Evolutionary conservation across 1,140 invertebrate genomes (phyloP).

Genomic region (Listronotus oregonensis): DNA sequence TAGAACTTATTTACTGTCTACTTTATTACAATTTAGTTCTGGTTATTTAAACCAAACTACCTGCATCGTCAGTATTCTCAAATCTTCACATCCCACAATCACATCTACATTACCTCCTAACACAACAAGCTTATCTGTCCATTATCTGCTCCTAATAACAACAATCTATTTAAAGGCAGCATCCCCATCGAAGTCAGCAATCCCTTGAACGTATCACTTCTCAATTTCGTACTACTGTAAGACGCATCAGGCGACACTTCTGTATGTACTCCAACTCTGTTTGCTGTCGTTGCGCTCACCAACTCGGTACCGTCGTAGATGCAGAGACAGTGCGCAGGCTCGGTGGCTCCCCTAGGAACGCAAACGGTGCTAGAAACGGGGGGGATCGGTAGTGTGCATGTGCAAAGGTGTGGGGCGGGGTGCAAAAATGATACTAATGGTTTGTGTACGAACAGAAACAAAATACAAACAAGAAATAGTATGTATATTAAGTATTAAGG

Average conservation of each 20-base stretch:
- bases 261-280: slow-evolving; percentile 87
- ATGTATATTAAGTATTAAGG: too few relatives aligned
- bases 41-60: too few relatives aligned
- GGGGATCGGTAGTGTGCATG: slow-evolving; percentile 1
- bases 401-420: neutral
- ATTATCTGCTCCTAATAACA: slow-evolving; percentile 89
- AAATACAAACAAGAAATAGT: too few relatives aligned
- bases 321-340: slow-evolving; percentile 87
- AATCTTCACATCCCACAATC: too few relatives aligned
- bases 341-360: slow-evolving; percentile 73
- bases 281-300: slow-evolving; percentile 84
- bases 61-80: too few relatives aligned
- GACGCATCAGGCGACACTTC: slow-evolving; percentile 72
- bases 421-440: neutral
- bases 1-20: too few relatives aligned
- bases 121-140: slow-evolving; percentile 85
- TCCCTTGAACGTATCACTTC: slow-evolving; percentile 89
- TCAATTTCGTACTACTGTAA: slow-evolving; percentile 83
- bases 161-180: slow-evolving; percentile 83
- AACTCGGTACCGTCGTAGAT: slow-evolving; percentile 72
- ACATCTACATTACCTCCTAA: slow-evolving; percentile 58
- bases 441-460: neutral
- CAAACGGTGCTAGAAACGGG: slow-evolving; percentile 36
- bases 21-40: too few relatives aligned
- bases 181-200: slow-evolving; percentile 87